phyloP scores from a whole-genome alignment of 2,888 invertebrate species.

The Watsonalla binaria region DNA sequence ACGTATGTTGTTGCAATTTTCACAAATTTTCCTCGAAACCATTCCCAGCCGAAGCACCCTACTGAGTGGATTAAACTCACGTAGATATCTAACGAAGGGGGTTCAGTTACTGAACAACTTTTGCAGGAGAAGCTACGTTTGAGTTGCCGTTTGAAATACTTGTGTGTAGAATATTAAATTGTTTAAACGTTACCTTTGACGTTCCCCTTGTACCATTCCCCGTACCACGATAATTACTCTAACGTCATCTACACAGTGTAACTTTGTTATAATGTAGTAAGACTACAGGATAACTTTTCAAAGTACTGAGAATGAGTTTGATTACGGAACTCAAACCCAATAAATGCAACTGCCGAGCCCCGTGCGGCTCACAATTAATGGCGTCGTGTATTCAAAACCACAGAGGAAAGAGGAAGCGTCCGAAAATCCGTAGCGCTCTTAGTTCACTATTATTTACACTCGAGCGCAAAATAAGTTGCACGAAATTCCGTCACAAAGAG shows the following conservation, averaged over 20 bases:
- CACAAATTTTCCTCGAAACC: constrained; percentile 70
- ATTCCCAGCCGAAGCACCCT: constrained; percentile 52
- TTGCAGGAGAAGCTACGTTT: constrained; percentile 69
- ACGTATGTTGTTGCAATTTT: constrained; percentile 74
- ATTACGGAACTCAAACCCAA: constrained; percentile 40
- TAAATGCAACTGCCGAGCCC: constrained; percentile 33
- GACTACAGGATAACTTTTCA: constrained; percentile 28
- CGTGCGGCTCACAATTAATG: constrained; percentile 41
- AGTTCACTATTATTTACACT: constrained; percentile 65
- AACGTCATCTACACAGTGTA: constrained; percentile 58
- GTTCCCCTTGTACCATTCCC: constrained; percentile 49
- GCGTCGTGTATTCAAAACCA: constrained; percentile 45
- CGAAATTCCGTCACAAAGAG: constrained; percentile 66
- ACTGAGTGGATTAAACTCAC: constrained; percentile 74
- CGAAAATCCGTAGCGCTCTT: constrained; percentile 55
- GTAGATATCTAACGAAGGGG: constrained; percentile 77
- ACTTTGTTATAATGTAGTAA: constrained; percentile 43
- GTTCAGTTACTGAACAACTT: constrained; percentile 73
- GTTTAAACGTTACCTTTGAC: constrained; percentile 74
- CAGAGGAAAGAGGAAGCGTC: constrained; percentile 43
- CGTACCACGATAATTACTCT: constrained; percentile 65
- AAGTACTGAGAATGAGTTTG: constrained; percentile 23
- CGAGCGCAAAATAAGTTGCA: constrained; percentile 64
- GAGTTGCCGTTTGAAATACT: constrained; percentile 73
- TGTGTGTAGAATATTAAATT: constrained; percentile 77